Percentiles rank a stretch among this genome's conserved stretches.
Evolutionary conservation across 1,140 invertebrate species (phyloP).

Genomic region (Xylocopa sonorina): DNA sequence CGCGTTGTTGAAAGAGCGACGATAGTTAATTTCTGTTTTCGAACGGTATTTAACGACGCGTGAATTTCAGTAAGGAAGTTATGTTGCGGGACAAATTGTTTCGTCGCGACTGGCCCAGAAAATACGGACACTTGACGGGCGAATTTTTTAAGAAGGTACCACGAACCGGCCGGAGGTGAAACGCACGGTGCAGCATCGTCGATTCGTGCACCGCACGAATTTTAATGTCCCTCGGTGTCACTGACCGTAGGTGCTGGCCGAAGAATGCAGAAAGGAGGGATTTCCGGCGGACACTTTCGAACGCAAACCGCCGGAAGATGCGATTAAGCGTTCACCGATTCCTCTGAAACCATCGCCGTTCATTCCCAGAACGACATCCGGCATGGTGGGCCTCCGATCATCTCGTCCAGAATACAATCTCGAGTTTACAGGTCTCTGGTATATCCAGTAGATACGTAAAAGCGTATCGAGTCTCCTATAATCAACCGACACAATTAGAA

Average conservation of each 20-base stretch:
- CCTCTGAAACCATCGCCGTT: conserved; percentile 67
- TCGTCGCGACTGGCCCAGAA: conserved; percentile 66
- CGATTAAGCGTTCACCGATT: conserved; percentile 61
- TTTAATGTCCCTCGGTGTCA: conserved; percentile 53
- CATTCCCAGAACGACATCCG: conserved; percentile 74
- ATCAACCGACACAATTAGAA: too few species aligned
- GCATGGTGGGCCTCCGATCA: conserved; percentile 79
- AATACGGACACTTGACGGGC: conserved; percentile 69
- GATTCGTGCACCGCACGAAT: conserved; percentile 45
- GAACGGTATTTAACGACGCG: neutral
- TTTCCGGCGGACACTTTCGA: conserved; percentile 62
- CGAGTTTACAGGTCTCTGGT: conserved; percentile 76
- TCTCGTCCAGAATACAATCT: conserved; percentile 72
- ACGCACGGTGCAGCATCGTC: neutral
- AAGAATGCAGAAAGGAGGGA: conserved; percentile 66
- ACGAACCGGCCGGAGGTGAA: conserved; percentile 14
- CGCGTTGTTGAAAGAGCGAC: neutral
- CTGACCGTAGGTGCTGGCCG: conserved; percentile 66
- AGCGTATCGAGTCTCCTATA: too few species aligned
- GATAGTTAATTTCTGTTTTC: neutral
- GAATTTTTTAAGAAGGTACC: conserved; percentile 72
- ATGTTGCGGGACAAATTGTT: conserved; percentile 67
- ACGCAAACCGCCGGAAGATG: conserved; percentile 53
- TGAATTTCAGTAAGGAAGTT: conserved; percentile 72
- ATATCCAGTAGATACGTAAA: too few species aligned